Conservation (phyloP, 1,140 invertebrate species). For the Pristionchus pacificus region DNA sequence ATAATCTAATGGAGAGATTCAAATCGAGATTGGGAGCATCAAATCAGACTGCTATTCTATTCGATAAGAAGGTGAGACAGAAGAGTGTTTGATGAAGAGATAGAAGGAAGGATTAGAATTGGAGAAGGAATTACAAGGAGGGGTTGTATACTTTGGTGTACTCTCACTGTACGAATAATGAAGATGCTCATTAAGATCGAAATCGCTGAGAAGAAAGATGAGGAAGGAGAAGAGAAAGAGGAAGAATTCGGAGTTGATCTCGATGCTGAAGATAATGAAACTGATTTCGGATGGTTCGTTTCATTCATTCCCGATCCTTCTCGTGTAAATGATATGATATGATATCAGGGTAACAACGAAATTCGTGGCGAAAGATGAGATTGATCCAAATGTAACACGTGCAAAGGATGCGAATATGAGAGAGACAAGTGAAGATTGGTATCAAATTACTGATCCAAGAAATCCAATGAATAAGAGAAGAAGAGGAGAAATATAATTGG, state of each 20-base stretch:
- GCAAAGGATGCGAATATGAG: slow-evolving; percentile 93
- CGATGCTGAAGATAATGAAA: slow-evolving; percentile 51
- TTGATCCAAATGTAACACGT: slow-evolving; percentile 69
- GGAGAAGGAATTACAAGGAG: slow-evolving; percentile 37
- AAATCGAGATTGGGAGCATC: slow-evolving; percentile 70
- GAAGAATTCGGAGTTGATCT: slow-evolving; percentile 39
- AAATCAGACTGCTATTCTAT: slow-evolving; percentile 58
- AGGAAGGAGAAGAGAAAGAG: slow-evolving; percentile 46
- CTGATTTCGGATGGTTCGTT: slow-evolving; percentile 43
- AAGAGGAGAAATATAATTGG: slow-evolving; percentile 63
- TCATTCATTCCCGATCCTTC: slow-evolving; percentile 20
- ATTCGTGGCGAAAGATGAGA: slow-evolving; percentile 69
- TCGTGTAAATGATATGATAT: no score
- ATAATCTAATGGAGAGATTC: slow-evolving; percentile 77
- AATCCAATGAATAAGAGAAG: slow-evolving; percentile 87
- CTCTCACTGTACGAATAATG: slow-evolving; percentile 36
- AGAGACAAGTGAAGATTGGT: slow-evolving; percentile 78
- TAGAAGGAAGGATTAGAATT: no score
- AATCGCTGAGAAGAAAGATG: slow-evolving; percentile 41
- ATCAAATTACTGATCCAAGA: slow-evolving; percentile 77
- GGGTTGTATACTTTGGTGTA: slow-evolving; percentile 35
- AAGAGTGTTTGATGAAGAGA: no score
- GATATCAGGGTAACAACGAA: slow-evolving; percentile 75
- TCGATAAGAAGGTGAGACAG: slow-evolving; percentile 58
- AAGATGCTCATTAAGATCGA: slow-evolving; percentile 47